These are phyloP conservation scores for Polyergus mexicanus DNA, from an alignment of 1,140 invertebrate genomes.

Conservation along the genomic window DNA sequence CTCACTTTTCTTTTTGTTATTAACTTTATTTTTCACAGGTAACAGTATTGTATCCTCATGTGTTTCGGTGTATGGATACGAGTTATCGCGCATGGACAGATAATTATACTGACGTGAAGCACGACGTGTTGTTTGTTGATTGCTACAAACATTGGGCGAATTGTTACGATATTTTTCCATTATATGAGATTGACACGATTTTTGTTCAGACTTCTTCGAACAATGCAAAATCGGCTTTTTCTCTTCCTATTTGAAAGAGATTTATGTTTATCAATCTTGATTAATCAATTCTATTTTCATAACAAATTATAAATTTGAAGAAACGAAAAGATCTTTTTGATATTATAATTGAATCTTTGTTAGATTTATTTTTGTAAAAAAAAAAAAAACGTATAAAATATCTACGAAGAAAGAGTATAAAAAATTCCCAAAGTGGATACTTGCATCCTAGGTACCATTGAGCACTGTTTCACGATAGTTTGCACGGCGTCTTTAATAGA, in stretches of 20 bases:
- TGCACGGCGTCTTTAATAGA: constrained; percentile 75
- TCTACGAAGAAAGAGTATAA: neutral
- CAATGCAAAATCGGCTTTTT: neutral
- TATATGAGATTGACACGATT: neutral
- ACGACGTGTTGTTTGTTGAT: constrained; percentile 7
- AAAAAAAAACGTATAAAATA: too few relatives aligned
- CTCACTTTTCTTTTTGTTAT: constrained; percentile 14
- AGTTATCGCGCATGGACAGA: neutral
- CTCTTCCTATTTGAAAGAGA: constrained; percentile 45
- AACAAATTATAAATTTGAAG: neutral
- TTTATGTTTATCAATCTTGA: neutral
- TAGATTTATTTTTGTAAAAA: neutral
- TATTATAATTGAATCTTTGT: neutral
- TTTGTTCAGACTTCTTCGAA: neutral
- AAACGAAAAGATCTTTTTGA: neutral
- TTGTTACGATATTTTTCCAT: neutral
- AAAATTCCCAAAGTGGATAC: constrained; percentile 58
- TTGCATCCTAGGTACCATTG: constrained; percentile 74
- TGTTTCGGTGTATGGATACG: neutral
- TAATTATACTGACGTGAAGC: neutral
- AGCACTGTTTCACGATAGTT: constrained; percentile 68
- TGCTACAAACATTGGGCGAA: neutral
- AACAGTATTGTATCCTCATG: neutral
- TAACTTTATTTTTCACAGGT: constrained; percentile 10
- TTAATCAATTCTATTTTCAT: neutral